Conservation (phyloP, 1,140 invertebrate genomes). For the Linepithema humile region DNA sequence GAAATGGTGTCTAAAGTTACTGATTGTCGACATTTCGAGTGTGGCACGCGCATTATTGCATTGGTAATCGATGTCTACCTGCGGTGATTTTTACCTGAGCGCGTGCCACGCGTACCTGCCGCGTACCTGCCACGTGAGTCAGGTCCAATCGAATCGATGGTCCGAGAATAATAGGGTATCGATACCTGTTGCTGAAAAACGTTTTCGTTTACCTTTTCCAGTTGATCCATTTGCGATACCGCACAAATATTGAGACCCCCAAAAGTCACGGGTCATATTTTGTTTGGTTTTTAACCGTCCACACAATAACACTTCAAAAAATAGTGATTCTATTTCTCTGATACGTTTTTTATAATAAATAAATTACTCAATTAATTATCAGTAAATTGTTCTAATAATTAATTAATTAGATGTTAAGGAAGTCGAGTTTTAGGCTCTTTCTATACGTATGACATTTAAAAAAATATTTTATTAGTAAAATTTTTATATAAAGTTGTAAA, state of each 20-base stretch:
- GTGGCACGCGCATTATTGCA: slow-evolving; percentile 20
- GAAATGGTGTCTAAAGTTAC: slow-evolving; percentile 36
- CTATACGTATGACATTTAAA: no score
- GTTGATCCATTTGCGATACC: slow-evolving; percentile 4
- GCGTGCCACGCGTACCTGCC: slow-evolving; percentile 73
- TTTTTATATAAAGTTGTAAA: not conserved
- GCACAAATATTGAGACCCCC: not conserved
- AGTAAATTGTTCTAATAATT: not conserved
- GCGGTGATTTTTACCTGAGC: slow-evolving; percentile 64
- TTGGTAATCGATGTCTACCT: slow-evolving; percentile 63
- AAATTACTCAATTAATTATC: not conserved
- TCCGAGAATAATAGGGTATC: slow-evolving; percentile 69
- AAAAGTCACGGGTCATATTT: not conserved
- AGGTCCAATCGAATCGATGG: slow-evolving; percentile 75
- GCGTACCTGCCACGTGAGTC: slow-evolving; percentile 56
- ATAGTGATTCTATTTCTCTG: not conserved
- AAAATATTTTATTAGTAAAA: not conserved
- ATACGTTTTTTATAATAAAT: not conserved
- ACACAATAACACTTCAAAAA: not conserved
- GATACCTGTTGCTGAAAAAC: slow-evolving; percentile 72
- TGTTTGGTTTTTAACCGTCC: not conserved
- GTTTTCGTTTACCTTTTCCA: slow-evolving; percentile 63
- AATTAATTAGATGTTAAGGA: not conserved
- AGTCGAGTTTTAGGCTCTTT: not conserved
- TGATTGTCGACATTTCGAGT: slow-evolving; percentile 58